Base-by-base conservation (phyloP, 1,140 invertebrate genomes). In the Drosophila pandora region DNA sequence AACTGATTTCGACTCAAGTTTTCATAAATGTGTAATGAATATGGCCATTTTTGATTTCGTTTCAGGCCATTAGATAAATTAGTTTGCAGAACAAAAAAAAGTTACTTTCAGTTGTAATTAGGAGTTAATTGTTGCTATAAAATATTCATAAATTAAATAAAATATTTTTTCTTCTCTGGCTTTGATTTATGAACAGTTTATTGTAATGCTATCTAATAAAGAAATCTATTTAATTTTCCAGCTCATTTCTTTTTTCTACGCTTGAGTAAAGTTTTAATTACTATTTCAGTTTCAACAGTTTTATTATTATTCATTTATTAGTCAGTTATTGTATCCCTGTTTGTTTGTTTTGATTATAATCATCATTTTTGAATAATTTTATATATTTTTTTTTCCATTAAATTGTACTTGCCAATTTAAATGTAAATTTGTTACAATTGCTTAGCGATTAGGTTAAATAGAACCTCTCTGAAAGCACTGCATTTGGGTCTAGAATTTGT, bases 371-470 rank as follows among this genome's bases (percentile, higher is more conserved):
- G 23, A 2, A 9, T 10, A 47, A 22, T 47, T 13, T 4, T 8
- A 21, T 17, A 23, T 47, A 23, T 47, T 21, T 8, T 22, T 21
- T 10, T 2, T 3, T 6, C 23, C 25, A 49, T 48, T 47, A 60
- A 64, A 39, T 28, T 32, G 6, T 25, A 32, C 8, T 22, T 12
- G 4, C 28, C 37, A 12, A 80, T 54, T 62, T 25, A 67, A 77
- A 80, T 81, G 78, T 41, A 82, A 77, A 82, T 81, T 72, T 32
- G 10, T 17, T 25, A 68, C 68, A 61, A 71, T 76, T 65, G 71
- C 30, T 45, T 28, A 34, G 37, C 64, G 56, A 68, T 68, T 47
- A 54, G 30, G 67, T 45, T 12, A n/a, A 58, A 41, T 28, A 12
- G 17, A 55, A 22, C 28, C 39, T 50, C 52, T 58, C 52, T 45